Evolutionary conservation across 2,888 invertebrate species (phyloP).

Genomic region (Standfussiana lucernea): DNA sequence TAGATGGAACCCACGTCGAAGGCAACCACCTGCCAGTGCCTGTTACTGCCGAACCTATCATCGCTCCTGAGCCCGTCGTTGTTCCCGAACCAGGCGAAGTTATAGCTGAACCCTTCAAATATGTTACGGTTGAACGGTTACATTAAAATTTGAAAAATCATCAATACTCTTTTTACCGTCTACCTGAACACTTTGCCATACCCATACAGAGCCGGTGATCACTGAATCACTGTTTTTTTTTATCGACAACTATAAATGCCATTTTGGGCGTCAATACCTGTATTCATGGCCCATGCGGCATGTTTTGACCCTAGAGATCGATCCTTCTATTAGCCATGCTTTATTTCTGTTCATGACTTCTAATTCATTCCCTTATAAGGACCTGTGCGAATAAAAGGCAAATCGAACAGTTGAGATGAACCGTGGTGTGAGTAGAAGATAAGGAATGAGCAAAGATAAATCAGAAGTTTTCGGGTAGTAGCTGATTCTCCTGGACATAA

Average conservation of each 20-base stretch:
- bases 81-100: no score
- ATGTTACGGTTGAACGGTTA: not conserved
- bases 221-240: not conserved
- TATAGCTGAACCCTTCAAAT: slow-evolving; percentile 7
- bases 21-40: no score
- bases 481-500: not conserved
- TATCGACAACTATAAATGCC: slow-evolving; percentile 23
- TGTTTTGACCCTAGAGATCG: not conserved
- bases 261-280: not conserved
- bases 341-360: no score
- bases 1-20: no score
- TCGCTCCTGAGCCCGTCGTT: no score
- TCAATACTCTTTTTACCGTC: not conserved
- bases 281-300: not conserved
- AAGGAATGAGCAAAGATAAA: not conserved
- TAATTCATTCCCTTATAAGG: no score
- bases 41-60: no score
- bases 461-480: not conserved
- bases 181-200: not conserved
- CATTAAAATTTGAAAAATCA: slow-evolving; percentile 17
- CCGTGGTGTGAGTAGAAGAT: no score
- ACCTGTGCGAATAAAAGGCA: no score
- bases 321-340: not conserved
- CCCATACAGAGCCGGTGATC: not conserved
- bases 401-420: not conserved